Conservation (phyloP, 2,797 vertebrate species). For the Pempheris klunzingeri region DNA sequence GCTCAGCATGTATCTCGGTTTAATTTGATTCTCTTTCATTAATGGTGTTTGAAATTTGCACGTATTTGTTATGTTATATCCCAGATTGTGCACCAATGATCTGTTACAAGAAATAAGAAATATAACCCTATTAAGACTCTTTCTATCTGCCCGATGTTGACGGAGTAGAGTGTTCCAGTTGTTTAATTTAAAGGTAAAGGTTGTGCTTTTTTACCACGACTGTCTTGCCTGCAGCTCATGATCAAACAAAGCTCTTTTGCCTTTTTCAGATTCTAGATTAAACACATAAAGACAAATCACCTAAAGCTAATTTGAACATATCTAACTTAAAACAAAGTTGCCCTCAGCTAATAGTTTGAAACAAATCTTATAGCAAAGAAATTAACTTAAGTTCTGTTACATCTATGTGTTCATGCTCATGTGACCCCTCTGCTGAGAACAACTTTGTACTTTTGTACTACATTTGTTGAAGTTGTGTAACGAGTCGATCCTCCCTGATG, state of each 20-base stretch:
- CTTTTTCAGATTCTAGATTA: too few species aligned
- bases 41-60: too few species aligned
- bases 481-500: background rate
- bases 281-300: too few species aligned
- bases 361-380: background rate
- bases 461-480: background rate
- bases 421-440: too few species aligned
- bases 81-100: background rate
- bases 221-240: background rate
- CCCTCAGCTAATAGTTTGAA: too few species aligned
- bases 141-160: background rate
- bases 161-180: background rate
- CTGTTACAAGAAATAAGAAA: background rate
- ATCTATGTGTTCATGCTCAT: background rate
- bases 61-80: too few species aligned
- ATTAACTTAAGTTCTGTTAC: too few species aligned
- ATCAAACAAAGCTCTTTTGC: too few species aligned
- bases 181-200: background rate
- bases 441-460: background rate
- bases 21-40: too few species aligned
- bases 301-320: too few species aligned
- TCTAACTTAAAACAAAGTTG: too few species aligned
- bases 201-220: background rate
- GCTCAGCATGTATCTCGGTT: too few species aligned
- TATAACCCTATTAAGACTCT: background rate